These are phyloP conservation scores for Hydropsyche betteni DNA, from an alignment of 2,888 invertebrate genomes.

Conservation along the genomic window DNA sequence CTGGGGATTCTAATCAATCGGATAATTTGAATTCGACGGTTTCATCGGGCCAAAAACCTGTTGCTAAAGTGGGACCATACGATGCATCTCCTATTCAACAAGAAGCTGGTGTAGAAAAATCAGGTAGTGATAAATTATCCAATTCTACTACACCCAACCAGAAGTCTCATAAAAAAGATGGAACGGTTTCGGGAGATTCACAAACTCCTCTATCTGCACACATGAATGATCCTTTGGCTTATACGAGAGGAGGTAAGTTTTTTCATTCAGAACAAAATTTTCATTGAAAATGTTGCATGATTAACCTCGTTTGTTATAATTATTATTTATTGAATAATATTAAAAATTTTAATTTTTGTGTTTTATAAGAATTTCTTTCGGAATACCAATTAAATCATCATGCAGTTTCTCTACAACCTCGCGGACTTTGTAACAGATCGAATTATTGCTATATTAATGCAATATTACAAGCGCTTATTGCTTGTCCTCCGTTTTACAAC, in stretches of 20 bases:
- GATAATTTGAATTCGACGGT: slow-evolving; percentile 38
- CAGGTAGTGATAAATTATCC: slow-evolving; percentile 51
- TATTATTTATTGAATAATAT: neutral
- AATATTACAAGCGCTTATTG: slow-evolving; percentile 90
- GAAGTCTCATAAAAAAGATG: slow-evolving; percentile 34
- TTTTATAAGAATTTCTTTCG: slow-evolving; percentile 75
- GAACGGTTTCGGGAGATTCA: slow-evolving; percentile 11
- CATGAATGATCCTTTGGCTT: slow-evolving; percentile 69
- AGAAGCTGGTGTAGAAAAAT: slow-evolving; percentile 56
- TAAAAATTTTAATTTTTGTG: slow-evolving; percentile 25
- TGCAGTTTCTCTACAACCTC: slow-evolving; percentile 82
- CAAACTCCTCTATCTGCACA: slow-evolving; percentile 40
- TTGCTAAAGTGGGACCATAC: slow-evolving; percentile 71
- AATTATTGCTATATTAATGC: slow-evolving; percentile 98
- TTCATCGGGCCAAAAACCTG: slow-evolving; percentile 62
- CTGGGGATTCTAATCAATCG: slow-evolving; percentile 59
- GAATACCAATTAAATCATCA: slow-evolving; percentile 81
- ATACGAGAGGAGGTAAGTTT: slow-evolving; percentile 75
- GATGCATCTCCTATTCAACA: slow-evolving; percentile 62
- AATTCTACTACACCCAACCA: slow-evolving; percentile 23
- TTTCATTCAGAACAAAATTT: neutral
- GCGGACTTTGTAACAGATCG: slow-evolving; percentile 91
- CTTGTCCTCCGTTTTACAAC: slow-evolving; percentile 96
- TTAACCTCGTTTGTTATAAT: neutral
- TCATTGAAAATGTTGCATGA: neutral